Evolutionary conservation across 2,797 vertebrate genomes (phyloP), one percentile per base, ranked within the genome.

Genomic region (Rachycentron canadum): DNA sequence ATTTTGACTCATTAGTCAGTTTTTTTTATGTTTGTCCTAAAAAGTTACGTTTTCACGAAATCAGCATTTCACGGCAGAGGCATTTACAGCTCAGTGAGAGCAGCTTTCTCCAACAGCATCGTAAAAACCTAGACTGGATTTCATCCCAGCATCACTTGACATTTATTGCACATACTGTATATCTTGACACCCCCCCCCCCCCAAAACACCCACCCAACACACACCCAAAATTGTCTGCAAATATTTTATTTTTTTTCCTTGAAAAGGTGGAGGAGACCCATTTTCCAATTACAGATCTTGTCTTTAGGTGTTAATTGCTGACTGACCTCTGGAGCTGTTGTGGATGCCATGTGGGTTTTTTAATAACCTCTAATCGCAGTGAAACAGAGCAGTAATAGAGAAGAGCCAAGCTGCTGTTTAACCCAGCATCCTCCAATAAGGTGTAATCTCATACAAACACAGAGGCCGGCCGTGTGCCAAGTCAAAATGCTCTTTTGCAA

Each of bases 241-340:
- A 75, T 82, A 56, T 72, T 75, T 59, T 7, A 32, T 32, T 52
- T 38, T 83, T 83, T 78, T 77, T 16, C 64, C 69, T 67, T 65
- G 61, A 72, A 82, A 85, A 87, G 88, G 69, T 66, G 34, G 62
- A 75, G 63, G 53, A 86, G 69, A 79, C 77, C 83, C 59, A 74
- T 81, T 90, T 92, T 88, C 76, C 83, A 92, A 91, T 93, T 91
- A 89, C 84, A 90, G 84, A 91, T 94, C 81, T 86, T 89, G 88
- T 93, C 89, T 91, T 79, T 55, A 53, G 83, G 73, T 86, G 87
- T 91, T 93, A 94, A 93, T 95, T 93, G 89, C 83, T 12, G 47
- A 81, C 69, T 90, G 85, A 93, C 92, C 88, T 89, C 83, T 49
- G 55, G 71, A 82, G 76, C 79, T 57, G 78, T 86, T 78, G 70